phyloP scores from a whole-genome alignment of 2,113 vertebrate species.

The Ptilonorhynchus violaceus region DNA sequence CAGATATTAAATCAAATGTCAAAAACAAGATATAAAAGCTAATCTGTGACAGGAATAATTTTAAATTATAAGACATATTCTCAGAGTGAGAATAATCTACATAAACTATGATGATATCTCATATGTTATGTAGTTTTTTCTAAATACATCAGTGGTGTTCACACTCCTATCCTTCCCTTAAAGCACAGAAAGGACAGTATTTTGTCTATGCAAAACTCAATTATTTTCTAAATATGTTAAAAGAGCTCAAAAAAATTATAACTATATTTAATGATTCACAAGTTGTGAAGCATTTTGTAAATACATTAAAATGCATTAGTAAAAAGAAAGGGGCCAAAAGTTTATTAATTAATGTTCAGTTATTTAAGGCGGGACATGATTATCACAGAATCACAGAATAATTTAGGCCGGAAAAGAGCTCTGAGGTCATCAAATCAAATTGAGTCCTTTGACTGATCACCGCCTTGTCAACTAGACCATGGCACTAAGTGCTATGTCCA shows the following conservation, averaged over 20 bases:
- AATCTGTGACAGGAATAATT: background rate
- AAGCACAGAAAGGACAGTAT: background rate
- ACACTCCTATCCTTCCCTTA: background rate
- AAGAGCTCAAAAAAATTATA: background rate
- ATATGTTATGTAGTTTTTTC: background rate
- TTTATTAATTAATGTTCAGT: background rate
- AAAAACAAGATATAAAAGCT: background rate
- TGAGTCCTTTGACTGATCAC: background rate
- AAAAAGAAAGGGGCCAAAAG: background rate
- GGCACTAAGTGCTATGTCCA: background rate
- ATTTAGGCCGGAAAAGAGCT: background rate
- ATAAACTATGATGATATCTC: background rate
- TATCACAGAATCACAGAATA: background rate
- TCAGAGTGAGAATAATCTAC: slow-evolving; percentile 14
- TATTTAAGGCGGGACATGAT: background rate
- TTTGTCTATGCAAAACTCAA: background rate
- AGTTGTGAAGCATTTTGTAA: background rate
- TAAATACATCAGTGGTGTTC: background rate
- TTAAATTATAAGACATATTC: background rate
- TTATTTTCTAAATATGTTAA: background rate
- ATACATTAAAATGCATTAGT: background rate
- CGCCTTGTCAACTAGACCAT: background rate
- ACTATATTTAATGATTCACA: background rate
- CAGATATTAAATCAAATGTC: background rate
- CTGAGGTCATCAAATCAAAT: background rate